These are phyloP conservation scores for Microhierax caerulescens DNA, from an alignment of 2,797 vertebrate species.

Conservation along the genomic window DNA sequence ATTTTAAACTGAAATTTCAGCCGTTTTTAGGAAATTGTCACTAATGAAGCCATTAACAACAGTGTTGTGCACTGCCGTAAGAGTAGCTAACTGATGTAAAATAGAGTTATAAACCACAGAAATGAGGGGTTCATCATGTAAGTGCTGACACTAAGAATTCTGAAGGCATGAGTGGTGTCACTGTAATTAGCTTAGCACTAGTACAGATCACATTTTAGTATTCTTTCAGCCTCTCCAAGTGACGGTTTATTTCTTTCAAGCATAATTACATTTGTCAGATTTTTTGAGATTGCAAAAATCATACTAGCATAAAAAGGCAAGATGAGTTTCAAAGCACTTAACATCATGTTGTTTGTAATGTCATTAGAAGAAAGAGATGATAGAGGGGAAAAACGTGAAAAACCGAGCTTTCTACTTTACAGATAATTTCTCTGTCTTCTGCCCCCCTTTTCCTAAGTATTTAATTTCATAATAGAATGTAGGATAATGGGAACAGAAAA, in stretches of 20 bases:
- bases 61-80: neutral
- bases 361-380: neutral
- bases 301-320: neutral
- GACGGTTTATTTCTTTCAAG: constrained; percentile 28
- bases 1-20: neutral
- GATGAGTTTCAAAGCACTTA: constrained; percentile 20
- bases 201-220: neutral
- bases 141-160: neutral
- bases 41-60: neutral
- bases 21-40: neutral
- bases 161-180: neutral
- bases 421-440: neutral
- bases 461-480: neutral
- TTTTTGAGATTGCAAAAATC: neutral
- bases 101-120: neutral
- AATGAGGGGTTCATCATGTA: neutral
- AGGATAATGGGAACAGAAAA: neutral
- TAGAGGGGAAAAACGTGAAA: neutral
- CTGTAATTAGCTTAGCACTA: constrained; percentile 18
- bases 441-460: neutral
- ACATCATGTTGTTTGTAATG: neutral
- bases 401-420: neutral
- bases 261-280: constrained; percentile 26
- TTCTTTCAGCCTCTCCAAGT: neutral
- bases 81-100: neutral